Percentiles rank a stretch among this genome's conserved stretches.
phyloP scores from a whole-genome alignment of 2,797 vertebrate species.

The Carduelis carduelis region DNA sequence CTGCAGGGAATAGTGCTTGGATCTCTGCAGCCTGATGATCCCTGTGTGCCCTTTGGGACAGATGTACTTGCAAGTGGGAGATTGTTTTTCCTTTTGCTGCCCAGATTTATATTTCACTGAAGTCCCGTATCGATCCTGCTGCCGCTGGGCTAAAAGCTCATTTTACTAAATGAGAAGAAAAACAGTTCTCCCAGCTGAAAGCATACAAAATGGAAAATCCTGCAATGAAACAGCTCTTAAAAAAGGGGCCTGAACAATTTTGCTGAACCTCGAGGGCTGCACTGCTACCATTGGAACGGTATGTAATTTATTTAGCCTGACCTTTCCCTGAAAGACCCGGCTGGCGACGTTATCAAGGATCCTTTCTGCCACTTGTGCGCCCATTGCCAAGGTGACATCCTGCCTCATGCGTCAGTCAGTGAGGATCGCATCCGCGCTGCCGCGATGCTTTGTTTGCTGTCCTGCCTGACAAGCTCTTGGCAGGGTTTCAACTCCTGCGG shows the following conservation, averaged over 20 bases:
- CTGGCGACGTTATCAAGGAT: background rate
- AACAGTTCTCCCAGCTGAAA: slow-evolving; percentile 22
- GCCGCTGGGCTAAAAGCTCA: slow-evolving; percentile 9
- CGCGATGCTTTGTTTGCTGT: slow-evolving; percentile 55
- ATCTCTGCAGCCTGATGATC: slow-evolving; percentile 22
- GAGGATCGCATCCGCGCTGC: background rate
- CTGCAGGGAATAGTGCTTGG: background rate
- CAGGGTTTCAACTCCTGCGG: slow-evolving; percentile 27
- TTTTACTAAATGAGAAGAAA: slow-evolving; percentile 56
- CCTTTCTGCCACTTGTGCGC: slow-evolving; percentile 1
- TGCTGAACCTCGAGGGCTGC: background rate
- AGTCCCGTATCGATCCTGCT: slow-evolving; percentile 43
- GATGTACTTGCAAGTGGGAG: slow-evolving; percentile 16
- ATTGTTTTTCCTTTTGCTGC: slow-evolving; percentile 53
- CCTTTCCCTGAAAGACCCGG: slow-evolving; percentile 17
- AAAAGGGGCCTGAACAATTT: background rate
- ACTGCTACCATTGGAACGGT: background rate
- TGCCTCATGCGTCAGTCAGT: slow-evolving; percentile 3
- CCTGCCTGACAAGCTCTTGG: slow-evolving; percentile 57
- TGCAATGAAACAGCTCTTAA: slow-evolving; percentile 9
- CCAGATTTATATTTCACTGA: slow-evolving; percentile 51
- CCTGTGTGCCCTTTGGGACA: slow-evolving; percentile 38
- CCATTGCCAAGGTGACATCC: slow-evolving; percentile 64
- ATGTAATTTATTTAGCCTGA: slow-evolving; percentile 44
- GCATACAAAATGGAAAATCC: slow-evolving; percentile 24